Percentiles rank a stretch among this genome's conserved stretches.
Conservation (phyloP, 2,888 invertebrate species). For the Anthoptus insignis region DNA sequence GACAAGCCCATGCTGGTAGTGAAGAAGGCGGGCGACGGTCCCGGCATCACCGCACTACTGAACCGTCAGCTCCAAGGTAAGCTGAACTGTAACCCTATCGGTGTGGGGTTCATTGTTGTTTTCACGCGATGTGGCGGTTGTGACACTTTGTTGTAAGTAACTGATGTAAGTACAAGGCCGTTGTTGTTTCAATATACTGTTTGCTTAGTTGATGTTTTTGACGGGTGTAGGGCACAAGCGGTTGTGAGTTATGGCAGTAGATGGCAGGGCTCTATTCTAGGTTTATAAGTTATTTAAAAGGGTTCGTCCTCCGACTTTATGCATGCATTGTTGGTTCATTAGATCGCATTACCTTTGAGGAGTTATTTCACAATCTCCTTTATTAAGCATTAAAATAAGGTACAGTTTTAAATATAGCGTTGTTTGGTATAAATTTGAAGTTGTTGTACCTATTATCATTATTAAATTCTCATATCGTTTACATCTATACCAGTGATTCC, state of each 20-base stretch:
- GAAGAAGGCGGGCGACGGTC: slow-evolving; percentile 91
- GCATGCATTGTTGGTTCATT: background rate
- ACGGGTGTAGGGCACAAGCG: slow-evolving; percentile 1
- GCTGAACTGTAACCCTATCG: slow-evolving; percentile 10
- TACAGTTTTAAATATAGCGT: background rate
- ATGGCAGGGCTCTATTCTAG: too few relatives aligned
- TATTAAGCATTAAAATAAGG: background rate
- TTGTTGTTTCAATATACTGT: slow-evolving; percentile 41
- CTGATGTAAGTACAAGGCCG: slow-evolving; percentile 51
- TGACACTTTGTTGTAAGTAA: slow-evolving; percentile 1
- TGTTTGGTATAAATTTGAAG: background rate
- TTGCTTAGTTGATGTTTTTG: slow-evolving; percentile 8
- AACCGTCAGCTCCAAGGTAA: slow-evolving; percentile 93
- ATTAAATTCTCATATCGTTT: background rate
- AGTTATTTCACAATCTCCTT: background rate
- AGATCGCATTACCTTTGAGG: background rate
- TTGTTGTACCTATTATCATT: background rate
- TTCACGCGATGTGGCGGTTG: slow-evolving; percentile 11
- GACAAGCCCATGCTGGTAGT: slow-evolving; percentile 93
- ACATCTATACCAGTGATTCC: too few relatives aligned
- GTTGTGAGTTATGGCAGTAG: background rate
- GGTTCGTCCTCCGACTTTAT: background rate
- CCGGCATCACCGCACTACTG: slow-evolving; percentile 92
- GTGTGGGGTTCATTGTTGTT: background rate
- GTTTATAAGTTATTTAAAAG: background rate